Conservation (phyloP, 2,113 vertebrate genomes). For the Hiodon tergisus region DNA sequence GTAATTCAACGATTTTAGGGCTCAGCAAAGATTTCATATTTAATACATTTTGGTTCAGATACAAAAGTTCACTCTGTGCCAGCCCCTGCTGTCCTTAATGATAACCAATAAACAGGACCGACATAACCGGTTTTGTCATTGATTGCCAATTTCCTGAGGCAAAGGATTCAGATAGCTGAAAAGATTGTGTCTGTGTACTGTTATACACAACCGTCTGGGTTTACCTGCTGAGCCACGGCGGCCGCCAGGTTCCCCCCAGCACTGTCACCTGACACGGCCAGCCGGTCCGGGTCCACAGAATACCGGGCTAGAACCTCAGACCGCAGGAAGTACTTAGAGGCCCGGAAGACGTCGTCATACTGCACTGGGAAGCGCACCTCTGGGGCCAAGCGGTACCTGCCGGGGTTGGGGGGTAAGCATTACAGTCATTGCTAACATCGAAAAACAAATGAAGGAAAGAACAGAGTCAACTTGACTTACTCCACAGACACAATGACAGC, state of each 20-base stretch:
- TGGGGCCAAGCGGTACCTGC: conserved; percentile 83
- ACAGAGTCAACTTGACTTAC: conserved; percentile 64
- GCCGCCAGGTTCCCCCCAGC: conserved; percentile 91
- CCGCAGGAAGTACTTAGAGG: conserved; percentile 78
- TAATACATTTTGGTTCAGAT: no score
- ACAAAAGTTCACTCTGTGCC: no score
- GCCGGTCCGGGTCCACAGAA: conserved; percentile 74
- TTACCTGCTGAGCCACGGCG: conserved; percentile 84
- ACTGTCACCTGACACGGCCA: conserved; percentile 87
- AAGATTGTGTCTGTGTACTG: background rate
- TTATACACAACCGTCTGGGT: background rate
- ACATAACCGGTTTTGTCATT: no score
- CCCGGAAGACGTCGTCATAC: conserved; percentile 71
- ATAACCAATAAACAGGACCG: no score
- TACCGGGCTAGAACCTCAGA: conserved; percentile 70
- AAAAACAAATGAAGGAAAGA: background rate
- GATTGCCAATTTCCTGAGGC: no score
- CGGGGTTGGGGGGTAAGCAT: background rate
- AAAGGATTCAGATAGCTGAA: no score
- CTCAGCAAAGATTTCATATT: no score
- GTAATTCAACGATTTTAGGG: no score
- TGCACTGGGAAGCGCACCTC: conserved; percentile 77
- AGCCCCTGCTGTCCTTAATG: no score
- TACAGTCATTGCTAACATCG: background rate
- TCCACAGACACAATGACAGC: conserved; percentile 84